Base-by-base conservation (phyloP, 2,113 vertebrate species). In the Mola mola region DNA sequence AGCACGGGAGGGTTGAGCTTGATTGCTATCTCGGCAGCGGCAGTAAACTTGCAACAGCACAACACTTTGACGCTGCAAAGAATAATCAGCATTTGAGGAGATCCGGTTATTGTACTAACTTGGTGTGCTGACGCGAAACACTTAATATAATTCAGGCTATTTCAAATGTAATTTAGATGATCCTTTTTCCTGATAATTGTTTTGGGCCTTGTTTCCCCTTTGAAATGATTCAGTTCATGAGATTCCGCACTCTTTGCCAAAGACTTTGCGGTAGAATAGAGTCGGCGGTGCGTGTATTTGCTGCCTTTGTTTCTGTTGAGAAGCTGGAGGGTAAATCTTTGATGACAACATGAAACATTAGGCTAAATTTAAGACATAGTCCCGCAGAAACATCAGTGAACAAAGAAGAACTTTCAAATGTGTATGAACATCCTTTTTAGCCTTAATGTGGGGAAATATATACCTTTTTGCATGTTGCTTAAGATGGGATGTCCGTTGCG, bases 11-110 rank as follows among this genome's bases (percentile, higher is more conserved):
- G 75, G 48, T 12, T 42, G 22, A 55, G 63, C 48, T 62, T 78
- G 68, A 84, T 81, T 67, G 79, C 74, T 85, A 67, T 81, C 53
- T 73, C 63, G 68, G 82, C 74, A 84, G 79, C 66, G 78, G 60
- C 75, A 26, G 65, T 81, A 83, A 87, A 86, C n/a, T n/a, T n/a
- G n/a, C n/a, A 57, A 52, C 71, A 49, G 16, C 17, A 12, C 8
- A 29, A 75, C 48, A 69, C 82, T 82, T 79, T 82, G 81, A 89
- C 85, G 75, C 68, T 4, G 31, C 62, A 70, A 79, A 72, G 59
- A 82, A 47, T 82, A 72, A 86, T 81, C 84, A 84, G 68, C 72
- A 81, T 72, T 25, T 58, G 62, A 70, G 51, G 62, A 47, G 66
- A 67, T 40, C 25, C 19, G 44, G 38, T 70, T 72, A 71, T 75